phyloP scores from a whole-genome alignment of 2,797 vertebrate species.

The Carcharodon carcharias region DNA sequence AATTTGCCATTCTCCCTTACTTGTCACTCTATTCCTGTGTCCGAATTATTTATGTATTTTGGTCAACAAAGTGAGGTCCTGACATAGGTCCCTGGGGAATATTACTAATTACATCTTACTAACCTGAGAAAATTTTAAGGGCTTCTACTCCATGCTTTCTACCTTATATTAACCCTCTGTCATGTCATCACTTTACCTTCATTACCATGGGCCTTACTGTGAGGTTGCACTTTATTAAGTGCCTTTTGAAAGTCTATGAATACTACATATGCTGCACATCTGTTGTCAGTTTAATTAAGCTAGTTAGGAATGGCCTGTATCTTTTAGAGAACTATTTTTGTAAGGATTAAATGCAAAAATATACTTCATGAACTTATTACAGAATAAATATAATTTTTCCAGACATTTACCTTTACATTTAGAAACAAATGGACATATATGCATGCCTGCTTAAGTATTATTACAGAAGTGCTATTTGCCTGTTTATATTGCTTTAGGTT shows the following conservation, averaged over 20 bases:
- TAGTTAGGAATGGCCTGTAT: neutral
- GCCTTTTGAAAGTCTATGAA: neutral
- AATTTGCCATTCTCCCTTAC: neutral
- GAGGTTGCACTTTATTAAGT: neutral
- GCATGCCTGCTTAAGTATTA: neutral
- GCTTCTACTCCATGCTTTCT: neutral
- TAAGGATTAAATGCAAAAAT: neutral
- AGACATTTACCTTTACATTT: neutral
- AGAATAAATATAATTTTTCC: neutral
- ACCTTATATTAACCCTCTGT: neutral
- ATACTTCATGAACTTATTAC: neutral
- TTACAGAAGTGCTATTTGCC: neutral
- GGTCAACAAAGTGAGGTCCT: neutral
- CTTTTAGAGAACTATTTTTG: neutral
- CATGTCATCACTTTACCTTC: neutral
- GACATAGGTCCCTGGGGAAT: neutral
- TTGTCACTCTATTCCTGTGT: neutral
- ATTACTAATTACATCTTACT: neutral
- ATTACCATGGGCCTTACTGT: neutral
- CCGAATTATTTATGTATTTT: neutral
- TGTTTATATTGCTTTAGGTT: neutral
- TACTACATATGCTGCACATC: neutral
- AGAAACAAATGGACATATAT: neutral
- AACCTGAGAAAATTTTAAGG: neutral
- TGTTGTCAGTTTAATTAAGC: neutral